Evolutionary conservation across 2,888 invertebrate genomes (phyloP).

Genomic region (Arge pagana): DNA sequence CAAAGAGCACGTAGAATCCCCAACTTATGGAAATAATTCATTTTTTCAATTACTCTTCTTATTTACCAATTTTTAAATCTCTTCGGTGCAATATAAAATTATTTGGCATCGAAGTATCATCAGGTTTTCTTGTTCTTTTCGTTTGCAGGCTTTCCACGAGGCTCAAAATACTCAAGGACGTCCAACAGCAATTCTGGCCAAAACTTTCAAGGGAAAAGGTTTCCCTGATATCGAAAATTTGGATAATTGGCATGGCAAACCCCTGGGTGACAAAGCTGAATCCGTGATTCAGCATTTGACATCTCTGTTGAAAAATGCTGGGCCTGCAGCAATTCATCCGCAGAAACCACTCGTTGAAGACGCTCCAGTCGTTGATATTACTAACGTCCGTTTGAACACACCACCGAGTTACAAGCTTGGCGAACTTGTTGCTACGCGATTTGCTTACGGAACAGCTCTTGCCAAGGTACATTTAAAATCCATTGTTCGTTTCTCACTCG

Average conservation of each 20-base stretch:
- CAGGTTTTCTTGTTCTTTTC: constrained; percentile 18
- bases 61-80: background rate
- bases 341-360: constrained; percentile 68
- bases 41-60: constrained; percentile 8
- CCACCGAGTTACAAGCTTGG: constrained; percentile 84
- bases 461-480: constrained; percentile 72
- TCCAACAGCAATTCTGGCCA: constrained; percentile 93
- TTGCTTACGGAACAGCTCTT: constrained; percentile 93
- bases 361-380: constrained; percentile 76
- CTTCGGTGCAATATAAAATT: background rate
- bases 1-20: no score
- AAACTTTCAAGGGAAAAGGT: constrained; percentile 93
- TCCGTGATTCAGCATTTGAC: constrained; percentile 71
- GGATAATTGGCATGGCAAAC: constrained; percentile 98
- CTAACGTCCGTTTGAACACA: constrained; percentile 71
- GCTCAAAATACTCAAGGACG: constrained; percentile 75
- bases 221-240: constrained; percentile 90
- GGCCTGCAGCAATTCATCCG: constrained; percentile 67
- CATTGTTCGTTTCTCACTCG: constrained; percentile 2
- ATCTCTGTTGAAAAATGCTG: constrained; percentile 70
- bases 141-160: constrained; percentile 77
- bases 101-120: background rate
- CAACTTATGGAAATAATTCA: constrained; percentile 1
- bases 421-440: constrained; percentile 82
- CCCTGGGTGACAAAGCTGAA: constrained; percentile 82